Evolutionary conservation across 2,797 vertebrate genomes (phyloP).

Genomic region (Myioborus miniatus): DNA sequence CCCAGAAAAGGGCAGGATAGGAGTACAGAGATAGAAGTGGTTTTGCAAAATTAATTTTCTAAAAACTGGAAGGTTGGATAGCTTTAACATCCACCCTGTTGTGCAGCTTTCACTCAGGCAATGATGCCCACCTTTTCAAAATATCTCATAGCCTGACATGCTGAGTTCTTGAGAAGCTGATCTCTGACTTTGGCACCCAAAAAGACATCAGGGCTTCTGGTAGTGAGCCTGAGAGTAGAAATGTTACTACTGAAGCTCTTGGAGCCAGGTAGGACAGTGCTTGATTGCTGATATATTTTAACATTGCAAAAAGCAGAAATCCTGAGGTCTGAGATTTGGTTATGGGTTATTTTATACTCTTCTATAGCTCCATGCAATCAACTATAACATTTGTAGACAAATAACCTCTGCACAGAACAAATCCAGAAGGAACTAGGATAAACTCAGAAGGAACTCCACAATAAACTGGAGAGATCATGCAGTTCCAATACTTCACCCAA

Average conservation of each 20-base stretch:
- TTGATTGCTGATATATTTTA: neutral
- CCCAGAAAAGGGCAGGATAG: neutral
- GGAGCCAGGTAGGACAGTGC: neutral
- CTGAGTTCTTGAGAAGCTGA: neutral
- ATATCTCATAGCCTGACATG: neutral
- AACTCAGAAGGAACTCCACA: neutral
- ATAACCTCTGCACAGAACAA: neutral
- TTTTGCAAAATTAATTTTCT: neutral
- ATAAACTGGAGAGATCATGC: neutral
- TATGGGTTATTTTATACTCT: neutral
- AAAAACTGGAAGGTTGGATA: neutral
- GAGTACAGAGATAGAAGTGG: neutral
- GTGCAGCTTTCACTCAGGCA: neutral
- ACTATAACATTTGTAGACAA: neutral
- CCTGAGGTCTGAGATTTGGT: neutral
- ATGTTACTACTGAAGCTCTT: neutral
- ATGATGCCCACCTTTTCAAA: neutral
- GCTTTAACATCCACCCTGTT: neutral
- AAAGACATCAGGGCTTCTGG: neutral
- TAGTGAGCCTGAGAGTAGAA: neutral
- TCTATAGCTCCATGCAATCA: neutral
- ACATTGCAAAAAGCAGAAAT: neutral
- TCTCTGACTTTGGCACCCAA: neutral
- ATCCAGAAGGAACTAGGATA: neutral
- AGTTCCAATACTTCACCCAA: neutral